Conservation (phyloP, 2,888 invertebrate genomes). For the Yponomeuta plumbellus region DNA sequence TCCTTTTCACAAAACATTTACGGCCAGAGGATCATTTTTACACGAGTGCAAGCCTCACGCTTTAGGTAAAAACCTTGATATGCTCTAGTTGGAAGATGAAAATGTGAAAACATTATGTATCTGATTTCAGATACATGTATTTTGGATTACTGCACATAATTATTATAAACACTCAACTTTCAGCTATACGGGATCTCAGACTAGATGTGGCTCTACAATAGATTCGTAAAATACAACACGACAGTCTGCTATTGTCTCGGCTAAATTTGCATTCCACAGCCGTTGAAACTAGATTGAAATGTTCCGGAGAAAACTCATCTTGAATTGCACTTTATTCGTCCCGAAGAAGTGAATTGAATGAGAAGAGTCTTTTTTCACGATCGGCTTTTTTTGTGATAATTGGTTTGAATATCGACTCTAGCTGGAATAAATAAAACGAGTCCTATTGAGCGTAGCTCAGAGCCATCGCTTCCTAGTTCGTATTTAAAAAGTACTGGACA, state of each 20-base stretch:
- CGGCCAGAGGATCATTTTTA: no score
- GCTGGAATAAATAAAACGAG: slow-evolving; percentile 26
- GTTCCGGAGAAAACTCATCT: neutral
- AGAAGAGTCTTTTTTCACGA: neutral
- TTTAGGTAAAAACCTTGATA: no score
- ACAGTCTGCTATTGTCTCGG: slow-evolving; percentile 11
- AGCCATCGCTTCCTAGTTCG: neutral
- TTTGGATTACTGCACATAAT: neutral
- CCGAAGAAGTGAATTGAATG: neutral
- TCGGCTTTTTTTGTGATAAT: neutral
- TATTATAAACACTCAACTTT: no score
- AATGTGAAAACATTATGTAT: no score
- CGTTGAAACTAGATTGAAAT: slow-evolving; percentile 11
- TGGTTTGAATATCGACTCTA: neutral
- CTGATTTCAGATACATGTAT: no score
- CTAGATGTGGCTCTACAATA: neutral
- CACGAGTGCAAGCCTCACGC: no score
- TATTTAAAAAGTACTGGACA: neutral
- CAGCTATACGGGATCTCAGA: slow-evolving; percentile 32
- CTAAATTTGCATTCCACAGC: slow-evolving; percentile 8
- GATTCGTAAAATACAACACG: slow-evolving; percentile 11
- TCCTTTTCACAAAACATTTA: no score
- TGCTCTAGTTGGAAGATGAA: no score
- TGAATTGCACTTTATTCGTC: neutral
- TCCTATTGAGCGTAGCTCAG: slow-evolving; percentile 30